A percentile compares a stretch with the other conserved stretches of the same genome.
These are phyloP conservation scores for Microcaecilia unicolor DNA, from an alignment of 2,797 vertebrate genomes.

Conservation along the genomic window DNA sequence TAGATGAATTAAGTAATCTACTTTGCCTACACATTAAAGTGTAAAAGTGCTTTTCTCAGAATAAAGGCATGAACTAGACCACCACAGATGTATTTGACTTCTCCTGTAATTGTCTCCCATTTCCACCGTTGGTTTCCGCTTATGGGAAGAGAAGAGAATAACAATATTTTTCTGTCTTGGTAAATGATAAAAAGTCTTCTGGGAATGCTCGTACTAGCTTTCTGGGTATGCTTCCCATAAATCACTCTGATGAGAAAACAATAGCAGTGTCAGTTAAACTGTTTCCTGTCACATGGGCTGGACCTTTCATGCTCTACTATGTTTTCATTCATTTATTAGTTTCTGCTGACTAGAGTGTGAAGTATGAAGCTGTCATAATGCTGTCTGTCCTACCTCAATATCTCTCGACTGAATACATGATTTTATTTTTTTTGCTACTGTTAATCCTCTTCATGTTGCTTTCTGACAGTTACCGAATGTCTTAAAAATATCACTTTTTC, in stretches of 20 bases:
- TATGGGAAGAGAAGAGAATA: constrained; percentile 9
- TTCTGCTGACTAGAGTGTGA: not conserved
- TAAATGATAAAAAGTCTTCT: constrained; percentile 8
- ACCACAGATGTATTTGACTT: constrained; percentile 1
- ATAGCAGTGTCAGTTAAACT: constrained; percentile 11
- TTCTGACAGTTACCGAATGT: no score
- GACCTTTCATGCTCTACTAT: constrained; percentile 10
- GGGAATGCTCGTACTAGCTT: constrained; percentile 15
- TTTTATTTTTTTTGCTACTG: no score
- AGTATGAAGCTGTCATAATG: no score
- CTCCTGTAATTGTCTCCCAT: not conserved
- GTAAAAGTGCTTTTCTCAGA: no score
- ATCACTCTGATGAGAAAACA: constrained; percentile 13
- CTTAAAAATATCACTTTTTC: no score
- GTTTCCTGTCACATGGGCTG: constrained; percentile 11
- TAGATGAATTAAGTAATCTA: no score
- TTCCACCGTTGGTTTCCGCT: not conserved
- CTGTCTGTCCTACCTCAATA: no score
- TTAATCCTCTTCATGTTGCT: no score
- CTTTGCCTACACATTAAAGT: no score
- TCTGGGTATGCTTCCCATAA: constrained; percentile 14
- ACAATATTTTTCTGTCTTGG: constrained; percentile 13
- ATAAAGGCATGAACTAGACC: not conserved
- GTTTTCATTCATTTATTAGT: constrained; percentile 8
- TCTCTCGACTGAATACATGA: no score